Conservation (phyloP, 2,797 vertebrate species). For the Siniperca obscura region DNA sequence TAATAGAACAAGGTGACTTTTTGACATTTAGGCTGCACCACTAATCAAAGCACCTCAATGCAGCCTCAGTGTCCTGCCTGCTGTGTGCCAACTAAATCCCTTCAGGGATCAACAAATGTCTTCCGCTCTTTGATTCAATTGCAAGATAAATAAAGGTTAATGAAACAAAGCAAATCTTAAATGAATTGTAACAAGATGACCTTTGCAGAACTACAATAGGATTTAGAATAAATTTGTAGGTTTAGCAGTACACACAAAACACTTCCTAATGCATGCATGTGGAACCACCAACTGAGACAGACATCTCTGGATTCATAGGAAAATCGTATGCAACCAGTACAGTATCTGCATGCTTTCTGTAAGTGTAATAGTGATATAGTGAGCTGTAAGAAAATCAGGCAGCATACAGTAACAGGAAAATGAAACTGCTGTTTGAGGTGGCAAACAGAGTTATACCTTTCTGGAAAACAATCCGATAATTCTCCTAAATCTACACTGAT, state of each 20-base stretch:
- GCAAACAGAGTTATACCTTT: not conserved
- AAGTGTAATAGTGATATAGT: not conserved
- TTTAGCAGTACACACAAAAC: slow-evolving; percentile 31
- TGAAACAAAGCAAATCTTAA: slow-evolving; percentile 44
- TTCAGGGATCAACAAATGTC: slow-evolving; percentile 51
- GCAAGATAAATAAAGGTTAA: slow-evolving; percentile 44
- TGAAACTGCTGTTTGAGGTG: not conserved
- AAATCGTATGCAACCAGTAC: slow-evolving; percentile 7
- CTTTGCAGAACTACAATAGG: slow-evolving; percentile 32
- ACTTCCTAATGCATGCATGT: not conserved
- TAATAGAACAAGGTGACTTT: slow-evolving; percentile 14
- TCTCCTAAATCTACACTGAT: not conserved
- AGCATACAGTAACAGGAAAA: not conserved
- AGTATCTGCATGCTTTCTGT: not conserved
- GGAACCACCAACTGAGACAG: not conserved
- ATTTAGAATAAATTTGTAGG: slow-evolving; percentile 29
- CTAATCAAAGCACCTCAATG: slow-evolving; percentile 35
- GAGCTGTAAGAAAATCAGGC: not conserved
- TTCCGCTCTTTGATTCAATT: slow-evolving; percentile 43
- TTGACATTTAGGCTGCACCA: slow-evolving; percentile 47
- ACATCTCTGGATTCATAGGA: not conserved
- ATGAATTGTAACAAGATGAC: slow-evolving; percentile 34
- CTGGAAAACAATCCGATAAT: too few species aligned
- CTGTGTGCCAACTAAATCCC: slow-evolving; percentile 43
- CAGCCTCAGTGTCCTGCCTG: slow-evolving; percentile 1